Conservation (phyloP, 2,888 invertebrate genomes). For the Julus scanicus region DNA sequence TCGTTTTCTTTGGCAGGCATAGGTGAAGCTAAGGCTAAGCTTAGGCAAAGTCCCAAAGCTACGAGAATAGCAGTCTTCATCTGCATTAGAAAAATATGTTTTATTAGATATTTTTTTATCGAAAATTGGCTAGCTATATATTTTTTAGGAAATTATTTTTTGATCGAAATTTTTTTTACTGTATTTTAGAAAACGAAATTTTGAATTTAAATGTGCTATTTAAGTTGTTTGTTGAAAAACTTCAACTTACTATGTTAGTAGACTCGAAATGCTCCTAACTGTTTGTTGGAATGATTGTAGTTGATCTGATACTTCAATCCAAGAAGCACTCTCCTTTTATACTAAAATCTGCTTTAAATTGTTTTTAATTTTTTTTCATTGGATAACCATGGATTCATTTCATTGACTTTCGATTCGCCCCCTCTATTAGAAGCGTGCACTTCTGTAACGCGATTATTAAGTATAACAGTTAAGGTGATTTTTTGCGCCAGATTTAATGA, state of each 20-base stretch:
- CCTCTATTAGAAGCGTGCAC: slow-evolving; percentile 14
- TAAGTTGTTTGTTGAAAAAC: not conserved
- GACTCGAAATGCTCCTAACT: slow-evolving; percentile 18
- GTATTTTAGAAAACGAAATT: too few species aligned
- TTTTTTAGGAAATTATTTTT: not conserved
- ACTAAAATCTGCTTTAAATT: not conserved
- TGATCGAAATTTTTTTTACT: not conserved
- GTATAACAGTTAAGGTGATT: not conserved
- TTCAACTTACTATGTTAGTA: not conserved
- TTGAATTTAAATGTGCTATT: not conserved
- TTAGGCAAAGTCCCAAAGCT: slow-evolving; percentile 52
- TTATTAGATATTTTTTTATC: not conserved
- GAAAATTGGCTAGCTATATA: not conserved
- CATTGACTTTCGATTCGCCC: slow-evolving; percentile 23
- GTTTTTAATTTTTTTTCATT: not conserved
- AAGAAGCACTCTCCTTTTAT: not conserved
- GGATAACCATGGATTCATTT: slow-evolving; percentile 7
- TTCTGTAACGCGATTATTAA: slow-evolving; percentile 20
- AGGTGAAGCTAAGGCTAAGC: slow-evolving; percentile 43
- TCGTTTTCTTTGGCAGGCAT: not conserved
- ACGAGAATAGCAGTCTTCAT: slow-evolving; percentile 44
- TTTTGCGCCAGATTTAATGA: slow-evolving; percentile 36
- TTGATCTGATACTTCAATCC: not conserved
- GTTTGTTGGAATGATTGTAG: not conserved
- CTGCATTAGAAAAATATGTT: not conserved